A percentile compares a stretch with the other conserved stretches of the same genome.
Evolutionary conservation across 2,113 vertebrate genomes (phyloP).

Genomic region (Clarias batrachus): DNA sequence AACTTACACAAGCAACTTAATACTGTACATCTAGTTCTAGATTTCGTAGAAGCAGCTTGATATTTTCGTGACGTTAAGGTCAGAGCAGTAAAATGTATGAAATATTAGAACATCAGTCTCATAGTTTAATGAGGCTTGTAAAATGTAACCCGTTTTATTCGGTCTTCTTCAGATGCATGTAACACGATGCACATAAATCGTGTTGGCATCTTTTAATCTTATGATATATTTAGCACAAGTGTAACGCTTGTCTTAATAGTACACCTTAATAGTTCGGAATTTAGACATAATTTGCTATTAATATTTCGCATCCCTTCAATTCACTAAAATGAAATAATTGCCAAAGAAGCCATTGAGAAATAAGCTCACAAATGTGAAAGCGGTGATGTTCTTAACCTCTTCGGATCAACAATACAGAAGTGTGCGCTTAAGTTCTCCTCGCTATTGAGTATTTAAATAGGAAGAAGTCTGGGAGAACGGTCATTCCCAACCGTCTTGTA

Average conservation of each 20-base stretch:
- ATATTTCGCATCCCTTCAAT: background rate
- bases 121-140: background rate
- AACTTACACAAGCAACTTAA: background rate
- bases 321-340: background rate
- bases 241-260: too few species aligned
- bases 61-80: conserved; percentile 7
- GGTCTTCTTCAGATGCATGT: background rate
- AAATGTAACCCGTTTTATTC: background rate
- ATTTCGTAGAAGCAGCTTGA: background rate
- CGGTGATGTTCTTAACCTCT: background rate
- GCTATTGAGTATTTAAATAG: background rate
- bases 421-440: background rate
- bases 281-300: background rate
- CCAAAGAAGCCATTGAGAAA: background rate
- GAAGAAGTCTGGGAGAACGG: background rate
- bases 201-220: too few species aligned
- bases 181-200: background rate
- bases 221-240: too few species aligned
- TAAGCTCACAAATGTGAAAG: background rate
- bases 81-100: background rate
- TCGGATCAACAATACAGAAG: background rate
- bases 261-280: background rate
- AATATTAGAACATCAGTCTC: background rate
- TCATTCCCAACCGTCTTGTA: background rate
- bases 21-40: background rate